Conservation (phyloP, 2,797 vertebrate genomes). For the Hozukius guyotensis region DNA sequence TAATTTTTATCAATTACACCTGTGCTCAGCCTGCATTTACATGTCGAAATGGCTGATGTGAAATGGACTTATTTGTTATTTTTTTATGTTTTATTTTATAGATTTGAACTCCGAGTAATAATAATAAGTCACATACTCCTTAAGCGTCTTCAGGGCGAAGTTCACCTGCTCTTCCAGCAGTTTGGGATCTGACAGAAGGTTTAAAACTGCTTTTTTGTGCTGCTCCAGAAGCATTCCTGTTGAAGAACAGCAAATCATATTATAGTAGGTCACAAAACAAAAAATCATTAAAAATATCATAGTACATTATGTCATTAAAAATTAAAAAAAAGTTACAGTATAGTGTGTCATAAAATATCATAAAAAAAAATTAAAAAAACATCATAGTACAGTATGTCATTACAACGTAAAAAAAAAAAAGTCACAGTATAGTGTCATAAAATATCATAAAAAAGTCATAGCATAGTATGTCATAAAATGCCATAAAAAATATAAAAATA, state of each 20-base stretch:
- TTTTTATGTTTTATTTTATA: not conserved
- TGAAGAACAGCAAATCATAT: not conserved
- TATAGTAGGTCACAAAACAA: not conserved
- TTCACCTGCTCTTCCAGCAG: constrained; percentile 81
- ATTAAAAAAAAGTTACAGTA: not conserved
- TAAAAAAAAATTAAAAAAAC: too few relatives aligned
- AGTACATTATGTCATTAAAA: not conserved
- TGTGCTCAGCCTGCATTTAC: too few relatives aligned
- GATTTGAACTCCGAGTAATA: not conserved
- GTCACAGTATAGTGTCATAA: too few relatives aligned
- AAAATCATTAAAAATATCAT: not conserved
- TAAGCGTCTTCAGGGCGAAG: constrained; percentile 77
- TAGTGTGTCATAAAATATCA: too few relatives aligned
- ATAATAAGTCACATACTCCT: constrained; percentile 69
- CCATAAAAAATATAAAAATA: too few relatives aligned
- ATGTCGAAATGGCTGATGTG: accelerated
- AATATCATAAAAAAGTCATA: too few relatives aligned
- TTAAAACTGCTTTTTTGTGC: constrained; percentile 77
- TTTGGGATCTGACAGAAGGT: constrained; percentile 77
- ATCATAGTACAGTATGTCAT: not conserved
- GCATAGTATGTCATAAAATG: too few relatives aligned
- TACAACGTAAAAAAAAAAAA: not conserved
- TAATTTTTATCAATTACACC: too few relatives aligned
- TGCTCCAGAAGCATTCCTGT: constrained; percentile 87
- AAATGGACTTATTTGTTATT: not conserved